These are phyloP conservation scores for Cirrhinus molitorella DNA, from an alignment of 2,797 vertebrate genomes.

Conservation along the genomic window DNA sequence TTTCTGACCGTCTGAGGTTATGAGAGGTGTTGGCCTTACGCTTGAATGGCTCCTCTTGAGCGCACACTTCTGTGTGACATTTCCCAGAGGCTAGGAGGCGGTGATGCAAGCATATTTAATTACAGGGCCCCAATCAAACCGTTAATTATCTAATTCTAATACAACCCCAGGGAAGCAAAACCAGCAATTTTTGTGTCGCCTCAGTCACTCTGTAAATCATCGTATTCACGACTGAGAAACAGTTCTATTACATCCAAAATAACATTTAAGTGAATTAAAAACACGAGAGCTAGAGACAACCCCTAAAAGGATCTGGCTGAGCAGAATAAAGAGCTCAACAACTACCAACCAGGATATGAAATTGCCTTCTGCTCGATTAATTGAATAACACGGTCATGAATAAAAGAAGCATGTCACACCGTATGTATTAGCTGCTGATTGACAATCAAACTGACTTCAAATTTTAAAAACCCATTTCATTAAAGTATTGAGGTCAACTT, in stretches of 20 bases:
- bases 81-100: constrained; percentile 25
- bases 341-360: not conserved
- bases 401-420: not conserved
- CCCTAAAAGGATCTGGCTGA: not conserved
- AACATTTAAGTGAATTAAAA: constrained; percentile 13
- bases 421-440: constrained; percentile 4
- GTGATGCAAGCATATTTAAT: constrained; percentile 39
- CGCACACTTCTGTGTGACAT: constrained; percentile 32
- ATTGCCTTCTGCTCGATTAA: not conserved
- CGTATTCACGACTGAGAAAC: not conserved
- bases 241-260: constrained; percentile 12
- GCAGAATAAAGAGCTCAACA: not conserved
- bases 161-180: constrained; percentile 20
- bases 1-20: not conserved
- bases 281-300: not conserved
- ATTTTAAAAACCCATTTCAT: not conserved
- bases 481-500: not conserved
- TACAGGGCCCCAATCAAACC: constrained; percentile 19
- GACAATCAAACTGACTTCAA: constrained; percentile 11
- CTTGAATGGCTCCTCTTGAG: not conserved
- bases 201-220: not conserved
- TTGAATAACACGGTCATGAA: constrained; percentile 14
- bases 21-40: constrained; percentile 24
- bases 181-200: not conserved
- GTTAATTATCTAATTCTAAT: constrained; percentile 38